Conservation (phyloP, 2,797 vertebrate species). For the Notolabrus celidotus region DNA sequence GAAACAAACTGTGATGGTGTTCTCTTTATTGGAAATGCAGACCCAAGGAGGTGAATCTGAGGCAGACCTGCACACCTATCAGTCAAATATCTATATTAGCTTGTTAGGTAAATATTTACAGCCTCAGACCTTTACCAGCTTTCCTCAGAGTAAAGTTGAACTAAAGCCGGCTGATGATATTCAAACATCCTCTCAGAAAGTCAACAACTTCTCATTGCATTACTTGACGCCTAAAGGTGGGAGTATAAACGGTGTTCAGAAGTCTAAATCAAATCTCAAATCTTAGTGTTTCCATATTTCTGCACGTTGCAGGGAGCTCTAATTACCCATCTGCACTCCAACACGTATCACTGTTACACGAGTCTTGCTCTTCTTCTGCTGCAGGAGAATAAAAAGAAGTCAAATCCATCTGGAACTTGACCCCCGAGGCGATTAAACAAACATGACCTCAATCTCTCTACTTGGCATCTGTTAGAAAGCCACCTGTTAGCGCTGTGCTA, state of each 20-base stretch:
- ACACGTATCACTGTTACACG: conserved; percentile 8
- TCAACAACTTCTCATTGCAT: conserved; percentile 15
- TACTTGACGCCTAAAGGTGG: conserved; percentile 11
- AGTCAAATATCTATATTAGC: background rate
- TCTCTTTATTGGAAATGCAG: too few species aligned
- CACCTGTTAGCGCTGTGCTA: conserved; percentile 71
- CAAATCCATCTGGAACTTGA: conserved; percentile 67
- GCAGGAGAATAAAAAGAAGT: conserved; percentile 35
- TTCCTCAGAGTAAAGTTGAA: conserved; percentile 1
- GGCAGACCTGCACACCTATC: too few species aligned
- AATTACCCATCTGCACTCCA: conserved; percentile 55
- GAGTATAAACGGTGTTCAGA: background rate
- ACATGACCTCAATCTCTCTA: conserved; percentile 79
- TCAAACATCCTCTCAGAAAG: conserved; percentile 20
- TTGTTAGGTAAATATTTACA: conserved; percentile 2
- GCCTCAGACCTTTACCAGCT: conserved; percentile 3
- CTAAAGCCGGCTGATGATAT: conserved; percentile 7
- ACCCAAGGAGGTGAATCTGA: too few species aligned
- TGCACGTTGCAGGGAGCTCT: conserved; percentile 43
- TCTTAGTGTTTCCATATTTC: conserved; percentile 31
- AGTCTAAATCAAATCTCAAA: conserved; percentile 26
- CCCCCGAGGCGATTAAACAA: conserved; percentile 71
- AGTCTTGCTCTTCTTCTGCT: conserved; percentile 21
- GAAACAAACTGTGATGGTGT: too few species aligned
- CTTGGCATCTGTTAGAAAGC: conserved; percentile 66